phyloP scores from a whole-genome alignment of 2,113 vertebrate genomes.

The Cololabis saira region DNA sequence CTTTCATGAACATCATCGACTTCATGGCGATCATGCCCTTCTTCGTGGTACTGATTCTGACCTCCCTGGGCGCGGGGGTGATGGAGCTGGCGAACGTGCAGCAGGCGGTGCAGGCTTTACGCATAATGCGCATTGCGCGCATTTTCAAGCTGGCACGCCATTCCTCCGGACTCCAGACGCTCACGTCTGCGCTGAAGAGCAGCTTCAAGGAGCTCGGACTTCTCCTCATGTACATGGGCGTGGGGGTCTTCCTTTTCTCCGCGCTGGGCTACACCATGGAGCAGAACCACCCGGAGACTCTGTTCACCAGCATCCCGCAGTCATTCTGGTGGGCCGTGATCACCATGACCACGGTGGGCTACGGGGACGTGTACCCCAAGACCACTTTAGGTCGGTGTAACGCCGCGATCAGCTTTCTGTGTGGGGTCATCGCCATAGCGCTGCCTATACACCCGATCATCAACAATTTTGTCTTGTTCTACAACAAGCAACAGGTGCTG shows the following conservation, averaged over 20 bases:
- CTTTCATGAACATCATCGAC: slow-evolving; percentile 97
- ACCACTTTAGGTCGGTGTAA: slow-evolving; percentile 95
- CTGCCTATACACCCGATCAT: slow-evolving; percentile 98
- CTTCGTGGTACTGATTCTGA: slow-evolving; percentile 91
- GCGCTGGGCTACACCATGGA: slow-evolving; percentile 97
- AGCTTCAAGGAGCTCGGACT: slow-evolving; percentile 96
- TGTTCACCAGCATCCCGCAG: slow-evolving; percentile 98
- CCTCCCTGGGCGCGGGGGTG: slow-evolving; percentile 88
- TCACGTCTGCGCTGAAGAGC: slow-evolving; percentile 94
- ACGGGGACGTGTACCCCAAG: slow-evolving; percentile 97
- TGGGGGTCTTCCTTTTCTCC: slow-evolving; percentile 97
- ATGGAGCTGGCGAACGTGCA: slow-evolving; percentile 95
- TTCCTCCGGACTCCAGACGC: slow-evolving; percentile 94
- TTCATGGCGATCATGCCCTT: slow-evolving; percentile 96
- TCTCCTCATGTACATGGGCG: slow-evolving; percentile 96
- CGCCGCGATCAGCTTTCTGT: slow-evolving; percentile 96
- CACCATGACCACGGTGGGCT: slow-evolving; percentile 98
- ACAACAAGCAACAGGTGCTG: slow-evolving; percentile 96
- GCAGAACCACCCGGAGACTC: slow-evolving; percentile 93
- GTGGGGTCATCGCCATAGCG: slow-evolving; percentile 96
- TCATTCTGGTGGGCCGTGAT: slow-evolving; percentile 99
- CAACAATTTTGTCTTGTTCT: slow-evolving; percentile 97
- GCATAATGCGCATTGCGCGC: slow-evolving; percentile 95
- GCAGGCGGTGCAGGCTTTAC: slow-evolving; percentile 94
- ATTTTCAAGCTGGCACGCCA: slow-evolving; percentile 98